Evolutionary conservation across 2,888 invertebrate species (phyloP).

Genomic region (Phaedon cochleariae): DNA sequence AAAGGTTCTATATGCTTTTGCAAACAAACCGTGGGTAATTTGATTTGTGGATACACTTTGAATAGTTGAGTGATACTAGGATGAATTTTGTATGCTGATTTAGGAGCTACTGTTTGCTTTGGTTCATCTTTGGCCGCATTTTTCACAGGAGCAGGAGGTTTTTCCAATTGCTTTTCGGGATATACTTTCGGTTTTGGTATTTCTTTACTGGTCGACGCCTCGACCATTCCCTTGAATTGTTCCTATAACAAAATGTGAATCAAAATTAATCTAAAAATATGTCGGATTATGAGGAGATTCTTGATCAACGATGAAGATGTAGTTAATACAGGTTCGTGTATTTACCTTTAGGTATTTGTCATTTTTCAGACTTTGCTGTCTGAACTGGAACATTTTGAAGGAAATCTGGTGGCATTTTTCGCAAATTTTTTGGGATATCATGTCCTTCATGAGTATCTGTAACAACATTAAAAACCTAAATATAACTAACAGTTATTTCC

Average conservation of each 20-base stretch:
- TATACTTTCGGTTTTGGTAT: background rate
- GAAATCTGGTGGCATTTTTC: slow-evolving; percentile 48
- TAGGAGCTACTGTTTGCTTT: background rate
- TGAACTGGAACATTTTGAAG: slow-evolving; percentile 48
- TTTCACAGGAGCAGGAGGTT: background rate
- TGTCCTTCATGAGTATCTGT: slow-evolving; percentile 47
- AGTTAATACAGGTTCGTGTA: no score
- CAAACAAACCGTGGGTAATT: slow-evolving; percentile 37
- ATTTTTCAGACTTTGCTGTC: slow-evolving; percentile 44
- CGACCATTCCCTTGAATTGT: background rate
- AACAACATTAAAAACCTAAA: slow-evolving; percentile 27
- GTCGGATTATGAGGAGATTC: background rate
- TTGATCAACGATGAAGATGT: background rate
- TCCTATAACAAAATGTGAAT: slow-evolving; percentile 11
- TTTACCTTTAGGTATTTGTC: slow-evolving; percentile 50
- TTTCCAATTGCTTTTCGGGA: background rate
- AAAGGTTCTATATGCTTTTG: slow-evolving; percentile 35
- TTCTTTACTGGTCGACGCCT: background rate
- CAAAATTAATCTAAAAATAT: slow-evolving; percentile 2
- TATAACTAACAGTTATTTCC: no score
- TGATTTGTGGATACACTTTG: slow-evolving; percentile 36
- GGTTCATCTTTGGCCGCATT: background rate
- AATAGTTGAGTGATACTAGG: slow-evolving; percentile 37
- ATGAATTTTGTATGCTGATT: slow-evolving; percentile 32
- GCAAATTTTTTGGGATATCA: slow-evolving; percentile 48